Evolutionary conservation across 37 sponge, comb jelly and placozoan species (phyloP).

Genomic region (Mnemiopsis leidyi): DNA sequence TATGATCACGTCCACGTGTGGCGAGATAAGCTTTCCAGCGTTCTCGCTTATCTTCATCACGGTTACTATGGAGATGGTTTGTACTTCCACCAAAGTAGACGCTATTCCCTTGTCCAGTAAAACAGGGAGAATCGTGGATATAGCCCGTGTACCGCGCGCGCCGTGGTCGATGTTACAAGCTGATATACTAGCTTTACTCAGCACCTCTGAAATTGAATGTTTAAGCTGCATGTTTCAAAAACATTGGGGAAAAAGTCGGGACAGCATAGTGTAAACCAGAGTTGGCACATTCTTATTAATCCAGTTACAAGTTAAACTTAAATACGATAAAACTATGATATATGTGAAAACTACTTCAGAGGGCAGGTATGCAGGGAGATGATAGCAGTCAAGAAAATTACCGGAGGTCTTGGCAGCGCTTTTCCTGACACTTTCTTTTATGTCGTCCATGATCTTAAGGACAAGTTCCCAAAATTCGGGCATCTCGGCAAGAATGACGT

Average conservation of each 20-base stretch:
- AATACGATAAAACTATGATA: no score
- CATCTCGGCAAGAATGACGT: slow-evolving; percentile 65
- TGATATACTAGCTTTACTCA: slow-evolving; percentile 77
- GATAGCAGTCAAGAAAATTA: no score
- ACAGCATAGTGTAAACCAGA: no score
- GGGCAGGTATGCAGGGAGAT: no score
- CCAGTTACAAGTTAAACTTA: no score
- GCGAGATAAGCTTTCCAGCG: slow-evolving; percentile 2
- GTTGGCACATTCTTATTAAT: no score
- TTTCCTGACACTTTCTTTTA: slow-evolving; percentile 74
- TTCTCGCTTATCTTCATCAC: slow-evolving; percentile 64
- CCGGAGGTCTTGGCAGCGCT: slow-evolving; percentile 53
- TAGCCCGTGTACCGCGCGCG: slow-evolving; percentile 55
- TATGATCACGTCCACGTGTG: slow-evolving; percentile 3
- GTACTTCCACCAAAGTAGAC: slow-evolving; percentile 69
- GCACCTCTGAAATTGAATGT: slow-evolving; percentile 65
- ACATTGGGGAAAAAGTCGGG: no score
- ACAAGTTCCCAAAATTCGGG: slow-evolving; percentile 82
- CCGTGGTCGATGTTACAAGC: slow-evolving; percentile 67
- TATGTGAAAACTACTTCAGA: no score
- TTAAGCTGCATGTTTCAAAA: no score
- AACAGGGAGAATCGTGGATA: slow-evolving; percentile 74
- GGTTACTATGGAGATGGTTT: slow-evolving; percentile 48
- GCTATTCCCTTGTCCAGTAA: slow-evolving; percentile 75
- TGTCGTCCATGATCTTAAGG: slow-evolving; percentile 83